Evolutionary conservation across 2,797 vertebrate species (phyloP), one percentile per base, ranked within the genome.

Genomic region (Xenentodon cancila): DNA sequence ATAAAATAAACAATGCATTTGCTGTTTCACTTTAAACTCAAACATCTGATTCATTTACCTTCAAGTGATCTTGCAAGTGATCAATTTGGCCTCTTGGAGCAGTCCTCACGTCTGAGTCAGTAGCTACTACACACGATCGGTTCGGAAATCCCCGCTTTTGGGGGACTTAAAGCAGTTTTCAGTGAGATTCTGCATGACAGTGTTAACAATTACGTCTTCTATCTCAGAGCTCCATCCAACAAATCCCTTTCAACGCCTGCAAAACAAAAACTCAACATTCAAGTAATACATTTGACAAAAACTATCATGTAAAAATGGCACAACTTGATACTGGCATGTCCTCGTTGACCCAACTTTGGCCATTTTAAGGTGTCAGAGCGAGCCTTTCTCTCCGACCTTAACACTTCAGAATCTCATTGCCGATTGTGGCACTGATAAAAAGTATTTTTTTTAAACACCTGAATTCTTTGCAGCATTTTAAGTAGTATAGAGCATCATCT

Each of bases 1-100:
- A 93, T 94, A 93, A 96, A 95, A 96, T 94, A 95, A 95, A 94
- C 93, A 93, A 96, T 94, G 94, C 88, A 88, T 94, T 94, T 94
- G 82, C 92, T 88, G 91, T 93, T 91, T 92, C 88, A 91, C 83
- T 81, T 89, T 77, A 72, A 91, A 88, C 77, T 82, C 48, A 85
- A 84, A 89, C 71, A 55, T 88, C 82, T 44, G 81, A 75, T 85
- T 82, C 71, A 76, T 95, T 94, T 91, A 94, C 91, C 91, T 93
- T 89, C 89, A 91, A 77, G 73, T 75, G 75, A 95, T 96, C 95
- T 95, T 96, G 94, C 93, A 92, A 94, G 96, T 97, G 96, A 98
- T 97, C 96, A 96, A 96, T 95, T 94, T 91, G 91, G 91, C 93
- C 89, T 84, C 83, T 88, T 87, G 73, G 80, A 89, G 79, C 88